Evolutionary conservation across 2,797 vertebrate species (phyloP).

Genomic region (Cirrhinus mrigala): DNA sequence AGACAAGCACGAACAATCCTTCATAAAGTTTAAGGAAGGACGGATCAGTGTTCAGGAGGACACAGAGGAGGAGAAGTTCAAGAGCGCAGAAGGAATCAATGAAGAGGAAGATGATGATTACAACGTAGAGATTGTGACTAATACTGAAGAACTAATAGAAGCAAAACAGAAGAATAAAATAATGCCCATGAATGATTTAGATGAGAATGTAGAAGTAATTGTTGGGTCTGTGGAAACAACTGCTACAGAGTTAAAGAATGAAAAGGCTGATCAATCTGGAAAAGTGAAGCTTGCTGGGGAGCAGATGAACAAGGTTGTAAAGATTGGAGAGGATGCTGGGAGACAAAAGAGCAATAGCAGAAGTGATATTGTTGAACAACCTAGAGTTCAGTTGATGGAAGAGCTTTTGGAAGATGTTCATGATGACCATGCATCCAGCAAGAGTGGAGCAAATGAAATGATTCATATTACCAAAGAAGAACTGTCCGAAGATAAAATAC

Average conservation of each 20-base stretch:
- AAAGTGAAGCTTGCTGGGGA: not conserved
- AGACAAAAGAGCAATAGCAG: not conserved
- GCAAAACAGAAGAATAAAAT: not conserved
- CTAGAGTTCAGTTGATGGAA: not conserved
- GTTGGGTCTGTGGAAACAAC: not conserved
- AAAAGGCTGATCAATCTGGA: not conserved
- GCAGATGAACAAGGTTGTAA: not conserved
- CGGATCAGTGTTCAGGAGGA: not conserved
- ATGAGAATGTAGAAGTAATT: slow-evolving; percentile 24
- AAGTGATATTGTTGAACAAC: not conserved
- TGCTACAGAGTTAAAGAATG: not conserved
- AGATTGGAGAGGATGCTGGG: not conserved
- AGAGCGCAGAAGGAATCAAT: not conserved
- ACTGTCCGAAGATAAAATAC: not conserved
- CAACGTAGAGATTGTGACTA: not conserved
- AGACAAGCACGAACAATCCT: not conserved
- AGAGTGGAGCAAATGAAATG: not conserved
- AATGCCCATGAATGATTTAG: not conserved
- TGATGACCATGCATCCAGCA: not conserved
- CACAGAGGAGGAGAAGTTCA: not conserved
- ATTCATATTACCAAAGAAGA: not conserved
- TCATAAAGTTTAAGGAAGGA: not conserved
- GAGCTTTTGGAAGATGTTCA: not conserved
- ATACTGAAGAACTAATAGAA: not conserved
- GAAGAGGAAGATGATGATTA: not conserved